Evolutionary conservation across 2,797 vertebrate species (phyloP), one percentile per base, ranked within the genome.

Genomic region (Platyrinchus mystaceus): DNA sequence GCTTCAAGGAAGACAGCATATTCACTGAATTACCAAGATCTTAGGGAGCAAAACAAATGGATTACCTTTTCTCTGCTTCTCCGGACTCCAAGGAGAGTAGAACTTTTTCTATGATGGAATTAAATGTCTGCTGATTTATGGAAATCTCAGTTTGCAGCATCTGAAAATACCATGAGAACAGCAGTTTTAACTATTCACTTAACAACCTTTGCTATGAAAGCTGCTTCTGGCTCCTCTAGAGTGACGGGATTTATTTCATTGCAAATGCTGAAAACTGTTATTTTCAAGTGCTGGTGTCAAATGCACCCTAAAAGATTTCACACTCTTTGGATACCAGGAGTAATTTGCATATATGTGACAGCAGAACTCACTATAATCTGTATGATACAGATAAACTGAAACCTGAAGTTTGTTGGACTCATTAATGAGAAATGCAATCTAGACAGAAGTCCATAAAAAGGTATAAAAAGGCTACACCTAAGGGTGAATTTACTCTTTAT

Each of bases 121-220:
- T 98, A 43, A 99, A 98, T 84, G 98, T 98, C 96, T 98, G 98
- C 93, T 99, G 99, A 63, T 98, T 98, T 27, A 98, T 93, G 74
- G 98, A 98, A 67, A 99, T 96, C 97, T 99, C 98, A 3, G 98
- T 98, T 98, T 99, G 99, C 93, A 99, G 98, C 82, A 98, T 96
- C 99, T 99, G 96, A 59, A 94, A 95, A 92, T 34, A 87, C 17
- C 36, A 43, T 9, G 32, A 82, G 80, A 96, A 95, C 9, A 90
- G 41, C 62, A 95, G 36, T 41, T 84, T 91, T 79, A 86, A 56
- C 28, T 81, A 55, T 23, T 47, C 21, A n/a, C 19, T 62, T 66
- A 85, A 60, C 11, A 78, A 32, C 9, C n/a, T 63, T 30, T 41
- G 32, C 50, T 30, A 9, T 37, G 55, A 86, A 95, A 93, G 32